Conservation (phyloP, 1,140 invertebrate genomes). For the Scaptomyza montana region DNA sequence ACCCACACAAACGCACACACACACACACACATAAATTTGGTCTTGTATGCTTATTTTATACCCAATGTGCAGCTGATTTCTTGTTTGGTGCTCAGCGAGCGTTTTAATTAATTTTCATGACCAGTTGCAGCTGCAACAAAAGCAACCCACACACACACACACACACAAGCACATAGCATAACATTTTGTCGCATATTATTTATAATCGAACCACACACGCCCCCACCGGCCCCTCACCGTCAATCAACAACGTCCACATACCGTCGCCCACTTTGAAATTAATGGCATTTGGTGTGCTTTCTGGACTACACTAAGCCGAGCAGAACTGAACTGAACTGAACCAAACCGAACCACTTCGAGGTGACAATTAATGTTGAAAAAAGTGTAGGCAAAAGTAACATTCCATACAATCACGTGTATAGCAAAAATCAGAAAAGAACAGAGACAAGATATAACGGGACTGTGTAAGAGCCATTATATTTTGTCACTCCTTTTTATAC, state of each 20-base stretch:
- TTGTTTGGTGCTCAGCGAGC: slow-evolving; percentile 3
- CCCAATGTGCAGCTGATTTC: slow-evolving; percentile 15
- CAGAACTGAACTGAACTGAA: too few species aligned
- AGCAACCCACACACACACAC: slow-evolving; percentile 8
- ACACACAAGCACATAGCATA: not conserved
- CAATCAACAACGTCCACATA: not conserved
- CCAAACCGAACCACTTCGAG: not conserved
- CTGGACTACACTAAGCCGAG: slow-evolving; percentile 18
- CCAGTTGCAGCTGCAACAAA: slow-evolving; percentile 35
- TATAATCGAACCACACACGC: slow-evolving; percentile 15
- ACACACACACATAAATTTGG: not conserved
- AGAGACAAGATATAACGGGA: too few species aligned
- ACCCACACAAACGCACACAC: not conserved
- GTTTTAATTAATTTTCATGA: slow-evolving; percentile 56
- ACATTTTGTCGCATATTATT: slow-evolving; percentile 31
- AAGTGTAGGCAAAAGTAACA: too few species aligned
- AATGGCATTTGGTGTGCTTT: slow-evolving; percentile 14
- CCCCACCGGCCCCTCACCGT: too few species aligned
- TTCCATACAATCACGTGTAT: too few species aligned
- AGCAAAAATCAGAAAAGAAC: too few species aligned
- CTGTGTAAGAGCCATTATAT: too few species aligned
- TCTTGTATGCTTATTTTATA: slow-evolving; percentile 28
- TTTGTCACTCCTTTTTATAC: too few species aligned
- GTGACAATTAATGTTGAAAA: too few species aligned
- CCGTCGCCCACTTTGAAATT: too few species aligned